A percentile compares a stretch with the other conserved stretches of the same genome.
phyloP scores from a whole-genome alignment of 2,888 invertebrate species.

The Drosophila affinis region DNA sequence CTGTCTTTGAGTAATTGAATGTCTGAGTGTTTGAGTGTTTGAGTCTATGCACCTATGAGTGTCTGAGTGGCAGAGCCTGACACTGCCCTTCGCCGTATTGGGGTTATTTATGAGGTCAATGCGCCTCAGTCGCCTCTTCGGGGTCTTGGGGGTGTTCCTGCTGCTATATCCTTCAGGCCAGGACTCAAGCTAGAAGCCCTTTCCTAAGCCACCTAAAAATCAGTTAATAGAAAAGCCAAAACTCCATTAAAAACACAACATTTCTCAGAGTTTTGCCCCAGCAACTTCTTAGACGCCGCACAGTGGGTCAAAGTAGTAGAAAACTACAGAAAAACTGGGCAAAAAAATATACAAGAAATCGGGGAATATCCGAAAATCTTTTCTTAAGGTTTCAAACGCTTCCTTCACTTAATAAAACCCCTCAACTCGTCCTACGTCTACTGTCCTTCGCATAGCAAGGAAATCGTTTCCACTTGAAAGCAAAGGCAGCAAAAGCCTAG shows the following conservation, averaged over 20 bases:
- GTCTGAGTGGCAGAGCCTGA: constrained; percentile 16
- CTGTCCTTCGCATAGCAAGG: not conserved
- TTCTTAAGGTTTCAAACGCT: no score
- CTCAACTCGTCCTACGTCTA: not conserved
- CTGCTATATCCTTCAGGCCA: not conserved
- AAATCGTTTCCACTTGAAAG: not conserved
- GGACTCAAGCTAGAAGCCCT: not conserved
- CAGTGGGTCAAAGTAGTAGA: not conserved
- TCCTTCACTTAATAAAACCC: not conserved
- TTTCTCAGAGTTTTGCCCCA: not conserved
- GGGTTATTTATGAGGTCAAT: constrained; percentile 74
- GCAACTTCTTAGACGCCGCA: not conserved
- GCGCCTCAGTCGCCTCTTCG: constrained; percentile 41
- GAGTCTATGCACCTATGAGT: constrained; percentile 17
- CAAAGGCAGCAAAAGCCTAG: not conserved
- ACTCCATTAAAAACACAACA: constrained; percentile 4
- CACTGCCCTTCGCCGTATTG: constrained; percentile 4
- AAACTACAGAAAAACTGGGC: not conserved
- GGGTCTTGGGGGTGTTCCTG: no score
- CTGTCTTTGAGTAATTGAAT: constrained; percentile 16
- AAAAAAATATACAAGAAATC: not conserved
- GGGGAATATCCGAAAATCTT: no score
- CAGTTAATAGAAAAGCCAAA: not conserved
- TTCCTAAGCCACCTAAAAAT: constrained; percentile 10
- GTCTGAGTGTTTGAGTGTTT: constrained; percentile 16